These are phyloP conservation scores for Ctenopoma multispine DNA, from an alignment of 2,797 vertebrate genomes.

Conservation along the genomic window DNA sequence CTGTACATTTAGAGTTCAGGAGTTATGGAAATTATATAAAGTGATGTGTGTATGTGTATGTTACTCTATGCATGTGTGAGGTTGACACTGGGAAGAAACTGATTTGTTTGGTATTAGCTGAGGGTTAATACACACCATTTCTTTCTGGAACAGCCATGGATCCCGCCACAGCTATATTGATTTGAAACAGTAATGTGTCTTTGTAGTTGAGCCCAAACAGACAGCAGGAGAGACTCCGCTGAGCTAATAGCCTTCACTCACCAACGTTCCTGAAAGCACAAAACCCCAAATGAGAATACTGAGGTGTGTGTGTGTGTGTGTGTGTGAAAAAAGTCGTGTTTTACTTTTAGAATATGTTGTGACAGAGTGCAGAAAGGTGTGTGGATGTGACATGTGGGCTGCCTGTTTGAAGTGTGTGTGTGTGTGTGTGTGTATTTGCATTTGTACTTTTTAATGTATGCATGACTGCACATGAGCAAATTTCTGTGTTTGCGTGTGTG, in stretches of 20 bases:
- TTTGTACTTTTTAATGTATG: conserved; percentile 15
- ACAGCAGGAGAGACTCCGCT: conserved; percentile 43
- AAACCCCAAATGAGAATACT: conserved; percentile 18
- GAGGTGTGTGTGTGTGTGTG: conserved; percentile 5
- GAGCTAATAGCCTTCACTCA: conserved; percentile 55
- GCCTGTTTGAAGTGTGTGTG: background rate
- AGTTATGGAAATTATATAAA: background rate
- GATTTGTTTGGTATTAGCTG: conserved; percentile 34
- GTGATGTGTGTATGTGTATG: background rate
- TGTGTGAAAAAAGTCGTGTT: conserved; percentile 7
- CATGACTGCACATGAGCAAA: conserved; percentile 37
- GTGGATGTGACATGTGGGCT: conserved; percentile 9
- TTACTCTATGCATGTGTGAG: too few relatives aligned
- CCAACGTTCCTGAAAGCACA: conserved; percentile 21
- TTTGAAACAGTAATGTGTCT: conserved; percentile 56
- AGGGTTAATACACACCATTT: conserved; percentile 34
- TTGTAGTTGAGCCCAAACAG: conserved; percentile 56
- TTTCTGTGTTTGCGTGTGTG: conserved; percentile 4
- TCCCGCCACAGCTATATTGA: conserved; percentile 45
- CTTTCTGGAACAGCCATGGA: conserved; percentile 22
- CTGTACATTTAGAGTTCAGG: too few relatives aligned
- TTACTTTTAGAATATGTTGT: background rate
- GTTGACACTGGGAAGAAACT: background rate
- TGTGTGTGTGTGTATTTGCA: background rate
- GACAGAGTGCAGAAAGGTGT: background rate